Evolutionary conservation across 2,113 vertebrate genomes (phyloP).

Genomic region (Anoura caudifer): DNA sequence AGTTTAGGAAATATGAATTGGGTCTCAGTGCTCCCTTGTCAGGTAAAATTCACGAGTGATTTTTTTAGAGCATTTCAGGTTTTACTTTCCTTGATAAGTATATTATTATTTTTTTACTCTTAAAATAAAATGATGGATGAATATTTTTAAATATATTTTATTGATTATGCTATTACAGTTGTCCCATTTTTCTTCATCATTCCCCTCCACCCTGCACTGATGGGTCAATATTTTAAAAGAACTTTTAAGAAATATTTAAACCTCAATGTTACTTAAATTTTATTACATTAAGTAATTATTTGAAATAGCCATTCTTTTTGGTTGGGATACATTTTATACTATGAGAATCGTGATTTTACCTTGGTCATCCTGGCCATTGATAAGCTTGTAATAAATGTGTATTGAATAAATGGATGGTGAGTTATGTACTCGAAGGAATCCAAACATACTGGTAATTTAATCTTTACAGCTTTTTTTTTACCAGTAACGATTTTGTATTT

Average conservation of each 20-base stretch:
- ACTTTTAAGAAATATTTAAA: neutral
- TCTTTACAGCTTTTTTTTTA: neutral
- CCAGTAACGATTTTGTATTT: neutral
- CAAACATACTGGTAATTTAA: neutral
- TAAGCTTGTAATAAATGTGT: neutral
- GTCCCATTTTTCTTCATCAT: too few species aligned
- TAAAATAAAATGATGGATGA: neutral
- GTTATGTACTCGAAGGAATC: neutral
- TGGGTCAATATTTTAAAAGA: neutral
- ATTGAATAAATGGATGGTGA: neutral
- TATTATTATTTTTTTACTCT: neutral
- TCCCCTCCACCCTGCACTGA: too few species aligned
- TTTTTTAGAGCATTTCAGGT: neutral
- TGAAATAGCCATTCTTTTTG: neutral
- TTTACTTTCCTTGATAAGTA: neutral
- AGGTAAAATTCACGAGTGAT: neutral
- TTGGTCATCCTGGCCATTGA: neutral
- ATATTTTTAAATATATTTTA: too few species aligned
- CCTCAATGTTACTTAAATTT: neutral
- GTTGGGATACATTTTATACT: neutral
- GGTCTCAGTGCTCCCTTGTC: accelerated
- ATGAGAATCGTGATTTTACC: neutral
- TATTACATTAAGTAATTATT: neutral
- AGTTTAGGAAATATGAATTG: neutral
- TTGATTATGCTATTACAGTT: too few species aligned